phyloP scores from a whole-genome alignment of 2,888 invertebrate genomes.

The Pristionchus maxplancki region DNA sequence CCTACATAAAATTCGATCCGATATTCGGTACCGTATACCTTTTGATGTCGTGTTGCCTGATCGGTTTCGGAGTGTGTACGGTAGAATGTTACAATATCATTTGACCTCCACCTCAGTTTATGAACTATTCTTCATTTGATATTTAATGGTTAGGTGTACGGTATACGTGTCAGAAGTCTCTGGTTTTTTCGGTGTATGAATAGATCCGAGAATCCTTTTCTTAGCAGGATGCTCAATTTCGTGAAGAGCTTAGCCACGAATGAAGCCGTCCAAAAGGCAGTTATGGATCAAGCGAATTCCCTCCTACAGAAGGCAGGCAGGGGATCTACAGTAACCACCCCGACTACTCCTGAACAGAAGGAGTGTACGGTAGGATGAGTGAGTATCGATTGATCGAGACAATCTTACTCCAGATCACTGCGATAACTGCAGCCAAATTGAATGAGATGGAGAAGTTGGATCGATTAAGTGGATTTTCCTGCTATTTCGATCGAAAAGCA shows the following conservation, averaged over 20 bases:
- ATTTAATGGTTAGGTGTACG: no score
- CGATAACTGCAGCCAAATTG: slow-evolving; percentile 31
- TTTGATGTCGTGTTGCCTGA: not conserved
- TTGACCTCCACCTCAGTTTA: not conserved
- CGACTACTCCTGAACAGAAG: slow-evolving; percentile 33
- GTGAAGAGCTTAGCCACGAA: slow-evolving; percentile 48
- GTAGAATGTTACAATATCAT: not conserved
- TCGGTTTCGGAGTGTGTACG: not conserved
- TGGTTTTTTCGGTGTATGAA: no score
- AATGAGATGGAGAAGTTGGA: slow-evolving; percentile 50
- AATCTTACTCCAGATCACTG: not conserved
- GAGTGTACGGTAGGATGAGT: slow-evolving; percentile 1
- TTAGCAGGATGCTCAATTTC: slow-evolving; percentile 34
- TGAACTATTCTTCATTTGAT: no score
- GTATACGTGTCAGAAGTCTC: no score
- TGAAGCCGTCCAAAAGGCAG: slow-evolving; percentile 20
- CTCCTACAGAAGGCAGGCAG: not conserved
- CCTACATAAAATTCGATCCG: not conserved
- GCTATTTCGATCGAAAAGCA: slow-evolving; percentile 26
- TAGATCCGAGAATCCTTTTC: no score
- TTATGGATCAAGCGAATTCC: slow-evolving; percentile 19
- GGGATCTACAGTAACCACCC: slow-evolving; percentile 20
- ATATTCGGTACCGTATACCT: slow-evolving; percentile 29
- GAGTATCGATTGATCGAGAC: not conserved
- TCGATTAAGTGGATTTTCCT: slow-evolving; percentile 40